These are phyloP conservation scores for Peromyscus eremicus DNA, from an alignment of 2,797 vertebrate species.

Conservation along the genomic window DNA sequence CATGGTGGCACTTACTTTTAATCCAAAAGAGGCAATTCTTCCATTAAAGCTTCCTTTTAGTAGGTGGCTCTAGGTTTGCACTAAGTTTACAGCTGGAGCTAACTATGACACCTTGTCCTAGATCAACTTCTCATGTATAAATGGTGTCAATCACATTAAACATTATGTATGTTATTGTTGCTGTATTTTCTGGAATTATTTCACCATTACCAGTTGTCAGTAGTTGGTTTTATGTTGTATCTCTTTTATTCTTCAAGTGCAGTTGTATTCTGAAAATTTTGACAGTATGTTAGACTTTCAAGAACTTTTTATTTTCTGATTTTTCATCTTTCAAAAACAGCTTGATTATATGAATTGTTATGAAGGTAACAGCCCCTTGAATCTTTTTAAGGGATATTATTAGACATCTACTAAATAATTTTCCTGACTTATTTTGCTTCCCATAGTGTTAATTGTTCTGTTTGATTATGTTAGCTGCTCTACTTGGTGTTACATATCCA, in stretches of 20 bases:
- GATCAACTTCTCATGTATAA: neutral
- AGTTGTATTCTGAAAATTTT: neutral
- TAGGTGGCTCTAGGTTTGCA: neutral
- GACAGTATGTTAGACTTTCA: neutral
- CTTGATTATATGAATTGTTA: conserved; percentile 25
- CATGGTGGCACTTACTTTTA: neutral
- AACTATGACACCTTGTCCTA: neutral
- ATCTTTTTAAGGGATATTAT: neutral
- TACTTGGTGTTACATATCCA: conserved; percentile 3
- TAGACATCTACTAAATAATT: conserved; percentile 42
- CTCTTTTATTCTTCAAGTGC: neutral
- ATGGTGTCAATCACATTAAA: neutral
- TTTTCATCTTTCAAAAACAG: neutral
- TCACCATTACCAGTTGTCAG: neutral
- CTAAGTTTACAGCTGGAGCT: neutral
- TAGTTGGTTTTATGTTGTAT: neutral
- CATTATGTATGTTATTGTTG: neutral
- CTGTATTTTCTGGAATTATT: conserved; percentile 1
- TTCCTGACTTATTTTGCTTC: conserved; percentile 59
- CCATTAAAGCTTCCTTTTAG: neutral
- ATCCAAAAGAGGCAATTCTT: neutral
- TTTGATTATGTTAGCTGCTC: conserved; percentile 19
- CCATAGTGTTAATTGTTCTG: conserved; percentile 47
- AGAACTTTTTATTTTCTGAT: neutral
- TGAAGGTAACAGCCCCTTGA: neutral